Evolutionary conservation across 2,113 vertebrate genomes (phyloP).

Genomic region (Hyla sarda): DNA sequence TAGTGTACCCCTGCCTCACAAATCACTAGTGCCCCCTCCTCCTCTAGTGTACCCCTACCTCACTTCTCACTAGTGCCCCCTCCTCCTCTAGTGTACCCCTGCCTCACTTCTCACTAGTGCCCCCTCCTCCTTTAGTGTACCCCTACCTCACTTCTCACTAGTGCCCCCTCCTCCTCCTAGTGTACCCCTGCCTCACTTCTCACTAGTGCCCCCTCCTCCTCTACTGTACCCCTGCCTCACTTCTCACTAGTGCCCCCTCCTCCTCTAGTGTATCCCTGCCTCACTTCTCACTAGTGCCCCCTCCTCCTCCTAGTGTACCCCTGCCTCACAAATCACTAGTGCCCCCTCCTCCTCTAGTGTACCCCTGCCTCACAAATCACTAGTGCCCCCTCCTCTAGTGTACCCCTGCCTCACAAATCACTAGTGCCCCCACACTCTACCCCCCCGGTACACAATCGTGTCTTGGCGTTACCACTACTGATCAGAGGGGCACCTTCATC

Average conservation of each 20-base stretch:
- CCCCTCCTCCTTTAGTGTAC: background rate
- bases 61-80: too few relatives aligned
- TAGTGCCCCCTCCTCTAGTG: background rate
- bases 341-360: conserved; percentile 34
- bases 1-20: too few relatives aligned
- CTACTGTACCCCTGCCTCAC: background rate
- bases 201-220: background rate
- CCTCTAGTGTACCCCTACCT: too few relatives aligned
- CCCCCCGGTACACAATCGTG: too few relatives aligned
- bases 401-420: background rate
- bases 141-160: background rate
- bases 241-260: background rate
- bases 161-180: background rate
- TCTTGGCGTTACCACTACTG: too few relatives aligned
- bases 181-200: background rate
- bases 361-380: background rate
- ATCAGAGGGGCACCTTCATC: background rate
- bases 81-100: too few relatives aligned
- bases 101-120: conserved; percentile 6
- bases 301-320: background rate
- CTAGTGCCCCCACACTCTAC: too few relatives aligned
- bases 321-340: background rate
- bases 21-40: background rate
- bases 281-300: conserved; percentile 37
- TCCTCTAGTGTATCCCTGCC: too few relatives aligned